Percentiles rank a stretch among this genome's conserved stretches.
Evolutionary conservation across 2,797 vertebrate species (phyloP).

Genomic region (Margarornis squamiger): DNA sequence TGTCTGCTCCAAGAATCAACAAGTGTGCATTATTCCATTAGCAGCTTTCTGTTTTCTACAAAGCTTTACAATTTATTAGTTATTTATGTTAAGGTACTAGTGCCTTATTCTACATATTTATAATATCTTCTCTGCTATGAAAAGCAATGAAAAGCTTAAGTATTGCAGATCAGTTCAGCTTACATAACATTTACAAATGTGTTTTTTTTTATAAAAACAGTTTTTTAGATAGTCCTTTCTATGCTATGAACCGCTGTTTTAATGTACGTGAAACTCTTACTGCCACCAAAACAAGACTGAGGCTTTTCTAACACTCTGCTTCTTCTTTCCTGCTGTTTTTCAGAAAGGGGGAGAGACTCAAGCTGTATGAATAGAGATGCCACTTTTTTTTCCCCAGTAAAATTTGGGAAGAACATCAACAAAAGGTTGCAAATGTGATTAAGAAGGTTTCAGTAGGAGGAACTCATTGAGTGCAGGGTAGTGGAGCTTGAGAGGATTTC

Average conservation of each 20-base stretch:
- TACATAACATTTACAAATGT: background rate
- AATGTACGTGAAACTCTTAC: background rate
- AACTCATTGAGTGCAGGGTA: background rate
- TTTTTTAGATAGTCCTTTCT: background rate
- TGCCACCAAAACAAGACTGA: background rate
- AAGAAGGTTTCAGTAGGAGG: background rate
- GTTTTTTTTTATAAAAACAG: background rate
- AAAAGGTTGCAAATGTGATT: background rate
- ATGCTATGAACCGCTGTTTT: background rate
- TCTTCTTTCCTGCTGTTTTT: background rate
- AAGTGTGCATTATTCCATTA: conserved; percentile 68
- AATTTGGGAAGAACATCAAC: background rate
- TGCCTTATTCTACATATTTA: conserved; percentile 68
- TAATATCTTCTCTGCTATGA: conserved; percentile 28
- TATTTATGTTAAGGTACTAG: conserved; percentile 69
- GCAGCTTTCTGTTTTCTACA: conserved; percentile 60
- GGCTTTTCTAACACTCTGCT: background rate
- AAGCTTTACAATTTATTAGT: conserved; percentile 69
- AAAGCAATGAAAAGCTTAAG: conserved; percentile 36
- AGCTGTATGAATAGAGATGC: background rate
- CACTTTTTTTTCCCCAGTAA: background rate
- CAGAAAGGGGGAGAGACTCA: background rate
- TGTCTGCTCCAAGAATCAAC: conserved; percentile 59
- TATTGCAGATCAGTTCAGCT: conserved; percentile 6
- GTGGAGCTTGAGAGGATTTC: background rate